phyloP scores from a whole-genome alignment of 1,140 invertebrate genomes.

The Drosophila kurseongensis region DNA sequence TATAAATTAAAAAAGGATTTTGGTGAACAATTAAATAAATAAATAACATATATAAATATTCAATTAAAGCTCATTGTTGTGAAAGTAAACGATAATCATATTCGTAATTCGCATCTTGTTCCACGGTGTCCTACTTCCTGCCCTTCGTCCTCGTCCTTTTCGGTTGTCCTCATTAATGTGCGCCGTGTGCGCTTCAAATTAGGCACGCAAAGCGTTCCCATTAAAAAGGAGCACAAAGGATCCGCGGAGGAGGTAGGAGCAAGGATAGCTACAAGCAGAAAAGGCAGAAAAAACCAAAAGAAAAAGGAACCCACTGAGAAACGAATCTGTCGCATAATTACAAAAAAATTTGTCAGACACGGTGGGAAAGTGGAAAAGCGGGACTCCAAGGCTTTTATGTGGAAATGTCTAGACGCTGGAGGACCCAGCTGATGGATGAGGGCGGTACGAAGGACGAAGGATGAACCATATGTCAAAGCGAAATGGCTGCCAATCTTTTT shows the following conservation, averaged over 20 bases:
- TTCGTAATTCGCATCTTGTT: neutral
- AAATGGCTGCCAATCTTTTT: constrained; percentile 47
- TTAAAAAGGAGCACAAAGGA: constrained; percentile 65
- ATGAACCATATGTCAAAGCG: constrained; percentile 48
- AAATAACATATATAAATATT: too few relatives aligned
- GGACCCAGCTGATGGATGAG: constrained; percentile 42
- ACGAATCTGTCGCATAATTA: constrained; percentile 76
- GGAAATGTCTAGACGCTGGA: constrained; percentile 65
- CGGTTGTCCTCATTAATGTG: constrained; percentile 67
- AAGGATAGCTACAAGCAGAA: constrained; percentile 23
- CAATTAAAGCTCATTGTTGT: too few relatives aligned
- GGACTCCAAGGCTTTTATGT: constrained; percentile 61
- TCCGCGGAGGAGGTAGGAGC: constrained; percentile 11
- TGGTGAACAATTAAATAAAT: too few relatives aligned
- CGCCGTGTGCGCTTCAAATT: constrained; percentile 75
- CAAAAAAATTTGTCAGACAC: constrained; percentile 71
- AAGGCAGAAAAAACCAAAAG: neutral
- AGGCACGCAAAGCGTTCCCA: constrained; percentile 74
- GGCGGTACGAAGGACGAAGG: constrained; percentile 1
- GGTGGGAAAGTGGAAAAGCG: constrained; percentile 39
- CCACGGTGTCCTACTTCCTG: constrained; percentile 15
- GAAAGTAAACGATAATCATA: too few relatives aligned
- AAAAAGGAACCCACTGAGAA: constrained; percentile 36
- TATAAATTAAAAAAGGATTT: too few relatives aligned
- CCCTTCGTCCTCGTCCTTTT: neutral